Conservation (phyloP, 2,888 invertebrate species). For the Agrochola lychnidis region DNA sequence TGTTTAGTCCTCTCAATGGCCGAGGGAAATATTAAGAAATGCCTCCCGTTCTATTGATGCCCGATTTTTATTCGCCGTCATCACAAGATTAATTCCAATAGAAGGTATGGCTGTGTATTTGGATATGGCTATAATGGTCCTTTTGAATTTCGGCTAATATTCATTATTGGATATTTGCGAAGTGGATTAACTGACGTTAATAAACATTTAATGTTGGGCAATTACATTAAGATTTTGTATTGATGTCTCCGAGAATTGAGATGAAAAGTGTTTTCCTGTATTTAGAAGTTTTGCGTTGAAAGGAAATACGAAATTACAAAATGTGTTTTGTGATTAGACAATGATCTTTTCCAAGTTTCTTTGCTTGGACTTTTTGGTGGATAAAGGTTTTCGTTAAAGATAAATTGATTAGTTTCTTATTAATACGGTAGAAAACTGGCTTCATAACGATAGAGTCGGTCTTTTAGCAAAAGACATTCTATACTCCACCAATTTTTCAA, state of each 20-base stretch:
- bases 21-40: conserved; percentile 80
- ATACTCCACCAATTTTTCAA: not conserved
- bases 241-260: conserved; percentile 15
- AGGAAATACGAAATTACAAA: not conserved
- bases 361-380: not conserved
- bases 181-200: conserved; percentile 60
- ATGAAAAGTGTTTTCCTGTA: conserved; percentile 24
- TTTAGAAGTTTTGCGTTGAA: conserved; percentile 2
- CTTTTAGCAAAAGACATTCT: not conserved
- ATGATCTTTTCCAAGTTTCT: not conserved
- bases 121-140: conserved; percentile 62
- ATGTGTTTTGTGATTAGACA: conserved; percentile 7
- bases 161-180: conserved; percentile 61
- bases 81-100: conserved; percentile 73
- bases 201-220: conserved; percentile 49
- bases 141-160: conserved; percentile 66
- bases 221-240: conserved; percentile 54
- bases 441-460: not conserved
- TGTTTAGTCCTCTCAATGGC: conserved; percentile 82
- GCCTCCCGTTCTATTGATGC: conserved; percentile 73
- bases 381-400: not conserved
- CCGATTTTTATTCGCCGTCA: conserved; percentile 72
- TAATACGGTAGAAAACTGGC: not conserved
- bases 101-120: conserved; percentile 60
- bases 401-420: not conserved